Base-by-base conservation (phyloP, 2,888 invertebrate species). In the Eupithecia inturbata region DNA sequence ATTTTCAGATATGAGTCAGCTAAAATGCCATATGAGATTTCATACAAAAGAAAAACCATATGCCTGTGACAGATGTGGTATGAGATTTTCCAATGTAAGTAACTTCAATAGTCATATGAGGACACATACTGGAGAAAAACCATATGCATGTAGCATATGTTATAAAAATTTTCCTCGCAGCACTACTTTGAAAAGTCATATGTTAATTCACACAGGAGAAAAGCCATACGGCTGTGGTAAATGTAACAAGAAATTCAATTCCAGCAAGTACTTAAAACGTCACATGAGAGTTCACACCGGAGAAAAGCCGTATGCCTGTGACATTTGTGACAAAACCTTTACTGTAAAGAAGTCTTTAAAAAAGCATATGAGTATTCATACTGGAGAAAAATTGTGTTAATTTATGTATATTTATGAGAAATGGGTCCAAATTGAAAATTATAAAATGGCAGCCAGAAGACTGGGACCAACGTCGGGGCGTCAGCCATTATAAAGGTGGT, bases 251-350 rank as follows among this genome's bases (percentile, higher is more conserved):
- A 76, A 73, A 62, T 76, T 76, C 26, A 76, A 76, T 63, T 72
- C 73, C 12, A 63, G 49, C 67, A 76, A 73, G 69, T 76, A 76
- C 67, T 73, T 76, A 41, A 76, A 76, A 63, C 45, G 76, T 28
- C 76, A 76, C 33, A 73, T 76, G 76, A 71, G 71, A 57, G 73
- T 76, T 33, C 76, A 76, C 22, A 69, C 68, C 10, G 76, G 76
- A 22, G 71, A 71, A 62, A 76, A 71, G 28, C 76, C 76, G 12
- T 76, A 67, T 67, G 62, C 68, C 0, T 76, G 76, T 73, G 76
- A 76, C 19, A 73, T 76, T 16, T 76, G 76, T 69, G 76, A 73
- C n/a, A 76, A 76, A 69, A 76, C 68, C 31, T 76, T 76, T 67
- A 73, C 76, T 62, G 76, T 73, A 10, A 76, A 76, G 33, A 76